Conservation (phyloP, 2,888 invertebrate genomes). For the Allygus modestus region DNA sequence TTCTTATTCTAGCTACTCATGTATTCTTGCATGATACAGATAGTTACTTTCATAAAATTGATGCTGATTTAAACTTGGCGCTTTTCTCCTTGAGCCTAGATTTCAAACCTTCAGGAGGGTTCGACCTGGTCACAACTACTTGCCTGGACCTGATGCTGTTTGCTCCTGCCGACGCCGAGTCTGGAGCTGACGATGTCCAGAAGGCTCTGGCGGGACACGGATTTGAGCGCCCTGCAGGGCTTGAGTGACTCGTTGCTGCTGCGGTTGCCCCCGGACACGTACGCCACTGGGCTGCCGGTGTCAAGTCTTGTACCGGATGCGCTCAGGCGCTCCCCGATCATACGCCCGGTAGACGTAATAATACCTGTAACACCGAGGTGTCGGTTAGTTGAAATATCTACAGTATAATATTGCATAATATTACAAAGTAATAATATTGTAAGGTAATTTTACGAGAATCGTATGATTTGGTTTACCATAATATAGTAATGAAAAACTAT, state of each 20-base stretch:
- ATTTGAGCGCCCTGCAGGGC: slow-evolving; percentile 75
- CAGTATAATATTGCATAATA: too few species aligned
- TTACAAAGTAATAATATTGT: too few species aligned
- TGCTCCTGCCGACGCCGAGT: slow-evolving; percentile 78
- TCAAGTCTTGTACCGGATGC: slow-evolving; percentile 77
- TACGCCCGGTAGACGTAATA: slow-evolving; percentile 74
- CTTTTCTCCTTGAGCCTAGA: too few species aligned
- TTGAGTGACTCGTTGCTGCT: slow-evolving; percentile 76
- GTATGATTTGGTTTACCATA: too few species aligned
- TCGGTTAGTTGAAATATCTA: not conserved
- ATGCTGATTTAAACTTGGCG: too few species aligned
- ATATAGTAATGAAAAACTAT: too few species aligned
- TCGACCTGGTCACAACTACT: not conserved
- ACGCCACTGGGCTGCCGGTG: slow-evolving; percentile 75
- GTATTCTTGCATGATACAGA: too few species aligned
- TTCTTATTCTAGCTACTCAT: too few species aligned
- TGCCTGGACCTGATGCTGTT: slow-evolving; percentile 70
- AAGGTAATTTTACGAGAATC: too few species aligned
- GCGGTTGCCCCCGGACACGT: slow-evolving; percentile 73
- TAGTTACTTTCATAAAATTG: slow-evolving; percentile 66
- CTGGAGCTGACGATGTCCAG: slow-evolving; percentile 88
- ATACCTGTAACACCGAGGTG: slow-evolving; percentile 70
- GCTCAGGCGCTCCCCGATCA: slow-evolving; percentile 78
- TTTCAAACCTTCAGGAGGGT: too few species aligned
- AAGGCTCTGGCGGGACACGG: slow-evolving; percentile 81